Evolutionary conservation across 2,113 vertebrate species (phyloP).

Genomic region (Rhynchomys soricoides): DNA sequence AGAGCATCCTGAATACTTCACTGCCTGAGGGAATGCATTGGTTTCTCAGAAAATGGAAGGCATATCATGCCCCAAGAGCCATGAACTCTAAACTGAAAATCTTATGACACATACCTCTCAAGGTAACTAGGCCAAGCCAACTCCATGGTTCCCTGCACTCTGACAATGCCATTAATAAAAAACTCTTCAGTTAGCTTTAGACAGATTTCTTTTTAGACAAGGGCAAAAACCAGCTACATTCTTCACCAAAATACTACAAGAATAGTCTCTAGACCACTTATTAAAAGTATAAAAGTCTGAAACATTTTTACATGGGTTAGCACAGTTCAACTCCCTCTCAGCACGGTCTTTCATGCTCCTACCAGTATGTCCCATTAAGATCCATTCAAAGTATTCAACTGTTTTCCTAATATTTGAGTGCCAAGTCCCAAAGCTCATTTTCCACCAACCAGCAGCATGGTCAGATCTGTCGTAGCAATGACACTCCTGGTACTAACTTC

Average conservation of each 20-base stretch:
- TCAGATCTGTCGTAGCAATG: neutral
- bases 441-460: neutral
- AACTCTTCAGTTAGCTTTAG: neutral
- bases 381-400: neutral
- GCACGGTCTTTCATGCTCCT: neutral
- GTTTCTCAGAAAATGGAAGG: neutral
- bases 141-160: neutral
- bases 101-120: neutral
- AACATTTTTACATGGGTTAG: neutral
- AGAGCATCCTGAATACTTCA: neutral
- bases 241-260: neutral
- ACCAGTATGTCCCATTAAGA: neutral
- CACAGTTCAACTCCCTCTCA: neutral
- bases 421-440: neutral
- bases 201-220: neutral
- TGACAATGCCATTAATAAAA: neutral
- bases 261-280: neutral
- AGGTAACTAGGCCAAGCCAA: neutral
- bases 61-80: neutral
- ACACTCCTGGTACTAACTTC: neutral
- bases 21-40: neutral
- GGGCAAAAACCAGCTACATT: neutral
- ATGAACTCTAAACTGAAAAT: neutral
- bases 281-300: neutral
- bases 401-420: neutral